Evolutionary conservation across 2,797 vertebrate genomes (phyloP).

Genomic region (Rhinoraja longicauda): DNA sequence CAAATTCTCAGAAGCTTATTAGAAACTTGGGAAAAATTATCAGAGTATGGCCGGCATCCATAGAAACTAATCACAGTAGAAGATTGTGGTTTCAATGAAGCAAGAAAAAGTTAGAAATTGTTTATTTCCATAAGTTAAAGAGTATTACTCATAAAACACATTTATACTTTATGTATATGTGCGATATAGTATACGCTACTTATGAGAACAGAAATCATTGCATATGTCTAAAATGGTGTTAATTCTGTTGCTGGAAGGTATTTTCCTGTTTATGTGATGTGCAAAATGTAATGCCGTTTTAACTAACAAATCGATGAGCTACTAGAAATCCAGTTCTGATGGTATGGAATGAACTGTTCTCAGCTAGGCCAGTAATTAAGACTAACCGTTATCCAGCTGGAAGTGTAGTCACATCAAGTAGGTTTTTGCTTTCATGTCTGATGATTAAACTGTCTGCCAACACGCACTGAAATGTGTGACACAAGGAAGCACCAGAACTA

Average conservation of each 20-base stretch:
- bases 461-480: neutral
- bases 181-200: neutral
- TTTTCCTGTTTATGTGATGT: neutral
- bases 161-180: neutral
- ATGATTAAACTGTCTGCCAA: neutral
- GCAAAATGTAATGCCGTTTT: neutral
- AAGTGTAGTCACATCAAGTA: neutral
- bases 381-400: neutral
- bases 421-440: neutral
- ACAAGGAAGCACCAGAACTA: neutral
- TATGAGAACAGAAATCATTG: neutral
- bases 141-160: neutral
- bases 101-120: neutral
- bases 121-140: neutral
- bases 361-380: neutral
- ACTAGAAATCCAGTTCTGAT: neutral
- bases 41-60: neutral
- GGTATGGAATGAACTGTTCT: neutral
- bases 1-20: neutral
- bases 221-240: neutral
- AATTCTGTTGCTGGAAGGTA: neutral
- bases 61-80: neutral
- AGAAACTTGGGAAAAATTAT: neutral
- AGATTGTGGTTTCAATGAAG: neutral
- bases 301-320: neutral